Evolutionary conservation across 2,888 invertebrate genomes (phyloP).

Genomic region (Hypolimnas misippus): DNA sequence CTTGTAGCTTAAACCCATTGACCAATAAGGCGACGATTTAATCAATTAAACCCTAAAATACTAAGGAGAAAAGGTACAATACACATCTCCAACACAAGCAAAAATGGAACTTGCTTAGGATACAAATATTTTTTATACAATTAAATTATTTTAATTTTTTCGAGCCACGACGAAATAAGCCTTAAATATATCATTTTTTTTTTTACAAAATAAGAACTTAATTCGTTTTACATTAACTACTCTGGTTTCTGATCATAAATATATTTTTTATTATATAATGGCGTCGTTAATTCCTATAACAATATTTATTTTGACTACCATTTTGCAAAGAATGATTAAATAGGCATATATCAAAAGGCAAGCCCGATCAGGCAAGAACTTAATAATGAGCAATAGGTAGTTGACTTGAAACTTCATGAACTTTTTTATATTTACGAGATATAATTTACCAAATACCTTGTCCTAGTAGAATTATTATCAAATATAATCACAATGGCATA

Average conservation of each 20-base stretch:
- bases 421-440: background rate
- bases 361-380: conserved; percentile 14
- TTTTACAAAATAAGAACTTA: conserved; percentile 4
- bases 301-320: conserved; percentile 7
- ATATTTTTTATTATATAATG: background rate
- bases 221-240: background rate
- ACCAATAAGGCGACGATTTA: too few species aligned
- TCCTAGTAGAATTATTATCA: background rate
- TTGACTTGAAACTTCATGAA: background rate
- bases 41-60: too few species aligned
- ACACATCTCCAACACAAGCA: background rate
- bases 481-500: too few species aligned
- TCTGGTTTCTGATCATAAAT: background rate
- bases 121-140: background rate
- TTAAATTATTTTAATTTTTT: background rate
- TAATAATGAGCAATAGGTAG: conserved; percentile 8
- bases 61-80: background rate
- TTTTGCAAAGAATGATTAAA: background rate
- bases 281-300: background rate
- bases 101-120: background rate
- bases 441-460: background rate
- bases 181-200: background rate
- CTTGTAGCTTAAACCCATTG: too few species aligned
- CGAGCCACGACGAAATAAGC: background rate
- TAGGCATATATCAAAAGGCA: conserved; percentile 9